Percentiles rank a stretch among this genome's conserved stretches.
Evolutionary conservation across 2,113 vertebrate genomes (phyloP).

Genomic region (Lophius piscatorius): DNA sequence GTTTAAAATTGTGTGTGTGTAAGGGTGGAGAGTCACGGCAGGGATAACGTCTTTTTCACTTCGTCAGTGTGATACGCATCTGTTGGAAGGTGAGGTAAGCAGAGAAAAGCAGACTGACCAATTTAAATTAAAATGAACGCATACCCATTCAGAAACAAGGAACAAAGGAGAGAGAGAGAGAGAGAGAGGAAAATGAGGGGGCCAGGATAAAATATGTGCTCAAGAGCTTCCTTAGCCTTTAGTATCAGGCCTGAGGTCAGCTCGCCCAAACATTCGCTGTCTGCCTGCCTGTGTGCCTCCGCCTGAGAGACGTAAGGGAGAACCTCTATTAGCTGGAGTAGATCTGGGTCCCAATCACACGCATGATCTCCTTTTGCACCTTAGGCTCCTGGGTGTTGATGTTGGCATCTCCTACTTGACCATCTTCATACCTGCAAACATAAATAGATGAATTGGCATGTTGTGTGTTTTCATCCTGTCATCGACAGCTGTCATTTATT

Average conservation of each 20-base stretch:
- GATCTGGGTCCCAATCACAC: conserved; percentile 98
- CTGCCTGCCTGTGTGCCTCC: conserved; percentile 44
- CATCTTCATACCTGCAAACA: conserved; percentile 92
- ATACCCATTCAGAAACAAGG: conserved; percentile 17
- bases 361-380: conserved; percentile 99
- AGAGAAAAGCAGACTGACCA: conserved; percentile 18
- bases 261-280: conserved; percentile 57
- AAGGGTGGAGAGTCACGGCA: conserved; percentile 10
- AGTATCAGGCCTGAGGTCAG: conserved; percentile 43
- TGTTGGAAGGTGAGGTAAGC: conserved; percentile 17
- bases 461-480: background rate
- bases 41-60: conserved; percentile 22
- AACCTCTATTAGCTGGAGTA: conserved; percentile 91
- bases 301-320: conserved; percentile 30
- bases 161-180: conserved; percentile 27
- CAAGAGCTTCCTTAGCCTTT: conserved; percentile 42
- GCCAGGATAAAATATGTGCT: conserved; percentile 55
- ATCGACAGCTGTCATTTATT: background rate
- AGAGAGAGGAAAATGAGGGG: conserved; percentile 13
- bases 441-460: background rate
- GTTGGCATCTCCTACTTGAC: conserved; percentile 98
- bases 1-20: conserved; percentile 16
- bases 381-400: conserved; percentile 99
- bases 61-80: background rate
- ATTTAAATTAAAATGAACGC: conserved; percentile 2